These are phyloP conservation scores for Tachina fera DNA, from an alignment of 2,888 invertebrate genomes.

Conservation along the genomic window DNA sequence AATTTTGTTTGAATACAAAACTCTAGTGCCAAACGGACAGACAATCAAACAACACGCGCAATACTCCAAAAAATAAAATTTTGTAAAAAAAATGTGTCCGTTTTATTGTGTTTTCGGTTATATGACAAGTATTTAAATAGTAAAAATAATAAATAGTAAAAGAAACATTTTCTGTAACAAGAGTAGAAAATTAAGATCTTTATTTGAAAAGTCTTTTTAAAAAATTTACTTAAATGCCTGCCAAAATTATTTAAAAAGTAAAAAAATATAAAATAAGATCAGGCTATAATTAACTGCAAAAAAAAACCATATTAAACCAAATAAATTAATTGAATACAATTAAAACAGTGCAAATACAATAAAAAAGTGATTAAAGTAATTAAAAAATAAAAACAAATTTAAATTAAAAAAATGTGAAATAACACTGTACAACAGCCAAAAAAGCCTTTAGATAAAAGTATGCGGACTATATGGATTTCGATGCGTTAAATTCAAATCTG, in stretches of 20 bases:
- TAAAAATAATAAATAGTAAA: constrained; percentile 36
- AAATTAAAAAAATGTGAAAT: neutral
- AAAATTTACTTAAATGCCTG: neutral
- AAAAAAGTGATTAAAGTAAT: neutral
- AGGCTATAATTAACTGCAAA: neutral
- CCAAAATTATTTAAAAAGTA: neutral
- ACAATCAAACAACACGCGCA: constrained; percentile 41
- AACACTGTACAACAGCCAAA: no score
- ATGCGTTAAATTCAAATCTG: no score
- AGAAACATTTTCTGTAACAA: constrained; percentile 3
- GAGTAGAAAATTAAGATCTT: constrained; percentile 1
- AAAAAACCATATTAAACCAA: neutral
- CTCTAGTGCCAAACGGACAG: constrained; percentile 42
- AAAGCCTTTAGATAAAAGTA: no score
- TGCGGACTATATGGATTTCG: no score
- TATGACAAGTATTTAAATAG: constrained; percentile 26
- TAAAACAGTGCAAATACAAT: neutral
- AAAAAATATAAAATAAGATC: neutral
- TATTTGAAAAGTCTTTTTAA: constrained; percentile 19
- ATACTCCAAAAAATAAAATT: constrained; percentile 28
- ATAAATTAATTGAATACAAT: neutral
- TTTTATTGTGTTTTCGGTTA: constrained; percentile 1
- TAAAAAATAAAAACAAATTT: constrained; percentile 14
- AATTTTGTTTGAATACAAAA: constrained; percentile 43
- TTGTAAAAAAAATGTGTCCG: constrained; percentile 5